Evolutionary conservation across 2,888 invertebrate genomes (phyloP), one percentile per base, ranked within the genome.

Genomic region (Pinctada fucata): DNA sequence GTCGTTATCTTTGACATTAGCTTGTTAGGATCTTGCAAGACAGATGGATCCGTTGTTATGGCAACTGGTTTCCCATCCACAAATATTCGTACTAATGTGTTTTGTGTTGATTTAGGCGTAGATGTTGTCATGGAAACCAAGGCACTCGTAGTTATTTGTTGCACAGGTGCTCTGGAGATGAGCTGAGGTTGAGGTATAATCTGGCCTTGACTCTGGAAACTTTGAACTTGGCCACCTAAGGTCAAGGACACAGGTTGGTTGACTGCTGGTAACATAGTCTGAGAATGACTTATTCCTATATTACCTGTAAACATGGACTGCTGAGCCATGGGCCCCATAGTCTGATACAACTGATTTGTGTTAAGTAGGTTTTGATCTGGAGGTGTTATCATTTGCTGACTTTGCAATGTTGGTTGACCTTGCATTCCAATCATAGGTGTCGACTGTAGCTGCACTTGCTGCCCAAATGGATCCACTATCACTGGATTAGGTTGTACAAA

Each of bases 1-100:
- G 77, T 51, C 1, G 72, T 71, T 3, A 80, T 48, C 65, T 78
- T 75, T 8, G 77, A 74, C 52, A 80, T 52, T 31, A 80, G 50
- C 48, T 73, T 66, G 50, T 52, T 72, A 16, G 69, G 77, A 69
- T 80, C 78, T 45, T 75, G 74, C 47, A 80, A 65, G 47, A 80
- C 80, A 5, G 80, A 77, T 45, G 80, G 75, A 75, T 80, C 80
- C 31, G 80, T 80, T 5, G 80, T 80, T 72, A 80, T 75, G 16
- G 80, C 80, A 51, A 80, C 78, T 13, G 80, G 80, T 75, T 80
- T 80, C 48, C 80, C 80, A 75, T 80, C 80, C 13, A 80, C 78
- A 75, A 80, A 80, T 69, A 80, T 78, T 47, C 80, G 52, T 3
- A 80, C 80, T 47, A 80, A 51, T n/a, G 80, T 79, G 45, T 73